Evolutionary conservation across 1,140 invertebrate species (phyloP).

Genomic region (Bilobella aurantiaca): DNA sequence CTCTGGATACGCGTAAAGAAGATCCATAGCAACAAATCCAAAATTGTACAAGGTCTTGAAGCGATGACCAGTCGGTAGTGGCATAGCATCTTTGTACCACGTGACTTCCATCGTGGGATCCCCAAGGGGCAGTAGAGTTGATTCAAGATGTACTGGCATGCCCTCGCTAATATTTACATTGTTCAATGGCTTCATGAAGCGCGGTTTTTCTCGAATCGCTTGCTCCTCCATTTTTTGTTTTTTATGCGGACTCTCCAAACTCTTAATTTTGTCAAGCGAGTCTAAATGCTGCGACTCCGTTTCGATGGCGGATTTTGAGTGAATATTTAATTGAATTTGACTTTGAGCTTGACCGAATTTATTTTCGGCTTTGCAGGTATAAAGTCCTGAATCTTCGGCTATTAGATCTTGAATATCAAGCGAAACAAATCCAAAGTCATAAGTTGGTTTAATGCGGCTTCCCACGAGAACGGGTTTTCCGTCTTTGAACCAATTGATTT

Average conservation of each 20-base stretch:
- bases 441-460: slow-evolving; percentile 71
- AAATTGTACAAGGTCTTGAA: slow-evolving; percentile 49
- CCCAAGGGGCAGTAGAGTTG: slow-evolving; percentile 83
- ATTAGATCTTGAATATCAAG: slow-evolving; percentile 71
- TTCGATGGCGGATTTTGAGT: slow-evolving; percentile 38
- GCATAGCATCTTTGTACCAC: slow-evolving; percentile 42
- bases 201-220: slow-evolving; percentile 70
- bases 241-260: slow-evolving; percentile 56
- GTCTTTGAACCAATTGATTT: slow-evolving; percentile 19
- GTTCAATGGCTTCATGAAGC: slow-evolving; percentile 70
- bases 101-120: slow-evolving; percentile 83
- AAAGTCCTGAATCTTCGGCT: slow-evolving; percentile 48
- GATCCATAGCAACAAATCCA: slow-evolving; percentile 48
- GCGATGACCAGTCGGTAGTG: slow-evolving; percentile 63
- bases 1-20: slow-evolving; percentile 45
- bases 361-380: slow-evolving; percentile 68
- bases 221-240: slow-evolving; percentile 42
- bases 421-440: slow-evolving; percentile 91
- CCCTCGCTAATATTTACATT: slow-evolving; percentile 63
- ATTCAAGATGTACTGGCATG: slow-evolving; percentile 86
- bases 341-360: slow-evolving; percentile 65
- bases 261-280: slow-evolving; percentile 79
- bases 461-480: slow-evolving; percentile 39
- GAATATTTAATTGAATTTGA: slow-evolving; percentile 42
- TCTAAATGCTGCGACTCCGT: slow-evolving; percentile 48